These are phyloP conservation scores for Bradysia coprophila DNA, from an alignment of 1,140 invertebrate species.

Conservation along the genomic window DNA sequence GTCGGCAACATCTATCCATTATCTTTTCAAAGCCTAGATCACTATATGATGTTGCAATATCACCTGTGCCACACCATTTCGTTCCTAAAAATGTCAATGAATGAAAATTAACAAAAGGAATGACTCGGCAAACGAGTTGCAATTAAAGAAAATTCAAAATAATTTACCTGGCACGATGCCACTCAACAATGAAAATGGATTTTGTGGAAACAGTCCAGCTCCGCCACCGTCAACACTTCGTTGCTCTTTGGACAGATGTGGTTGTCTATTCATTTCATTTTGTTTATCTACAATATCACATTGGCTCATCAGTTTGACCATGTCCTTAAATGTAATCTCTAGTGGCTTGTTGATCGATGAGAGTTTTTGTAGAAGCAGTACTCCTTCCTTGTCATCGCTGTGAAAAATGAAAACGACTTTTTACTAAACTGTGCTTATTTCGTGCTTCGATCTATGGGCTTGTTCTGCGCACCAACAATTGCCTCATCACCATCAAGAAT, in stretches of 20 bases:
- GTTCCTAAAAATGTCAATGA: constrained; percentile 53
- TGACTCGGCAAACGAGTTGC: neutral
- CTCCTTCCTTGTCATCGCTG: constrained; percentile 47
- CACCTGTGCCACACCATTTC: constrained; percentile 77
- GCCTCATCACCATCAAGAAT: neutral
- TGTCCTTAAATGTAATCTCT: constrained; percentile 43
- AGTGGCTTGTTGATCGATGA: constrained; percentile 34
- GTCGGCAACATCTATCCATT: constrained; percentile 67
- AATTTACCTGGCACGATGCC: constrained; percentile 54
- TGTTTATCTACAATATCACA: constrained; percentile 39
- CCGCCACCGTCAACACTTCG: constrained; percentile 17
- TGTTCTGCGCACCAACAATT: constrained; percentile 1
- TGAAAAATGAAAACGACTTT: constrained; percentile 6
- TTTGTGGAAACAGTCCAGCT: constrained; percentile 30
- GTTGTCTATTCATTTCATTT: constrained; percentile 1
- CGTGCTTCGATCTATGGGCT: neutral
- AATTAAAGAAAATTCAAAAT: constrained; percentile 1
- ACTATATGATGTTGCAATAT: constrained; percentile 63
- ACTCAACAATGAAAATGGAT: constrained; percentile 43
- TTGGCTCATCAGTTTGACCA: constrained; percentile 54
- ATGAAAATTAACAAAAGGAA: constrained; percentile 4
- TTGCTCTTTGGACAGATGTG: constrained; percentile 10
- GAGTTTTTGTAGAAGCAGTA: constrained; percentile 35
- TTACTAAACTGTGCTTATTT: neutral
- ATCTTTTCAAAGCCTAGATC: constrained; percentile 51